Evolutionary conservation across 2,888 invertebrate species (phyloP), one percentile per base, ranked within the genome.

Genomic region (Agonum fuliginosum): DNA sequence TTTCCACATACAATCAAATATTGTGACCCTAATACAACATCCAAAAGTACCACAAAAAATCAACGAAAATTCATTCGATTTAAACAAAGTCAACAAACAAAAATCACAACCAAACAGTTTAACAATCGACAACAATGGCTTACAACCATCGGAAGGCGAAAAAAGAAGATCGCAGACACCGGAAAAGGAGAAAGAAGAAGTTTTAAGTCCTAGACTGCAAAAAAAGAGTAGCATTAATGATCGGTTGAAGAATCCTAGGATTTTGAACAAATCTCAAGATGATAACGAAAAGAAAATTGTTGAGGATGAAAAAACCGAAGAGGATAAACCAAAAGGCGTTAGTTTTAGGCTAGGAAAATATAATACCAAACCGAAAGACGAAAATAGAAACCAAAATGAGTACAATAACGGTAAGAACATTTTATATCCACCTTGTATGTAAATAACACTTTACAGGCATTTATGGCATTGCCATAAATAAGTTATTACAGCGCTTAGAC

Each of bases 1-100:
- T 83, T 97, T 97, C 87, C 95, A 96, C 86, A 96, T 98, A 79
- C 97, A 97, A 85, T 92, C 96, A 72, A 97, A 97, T 89, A 91
- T 97, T 86, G 96, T 97, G 83, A 95, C 95, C 77, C 87, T 96
- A 81, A 90, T 95, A 82, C 93, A 92, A 85, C 91, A 92, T 85
- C 93, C 93, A 84, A 93, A 93, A 89, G 89, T 93, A 82, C 91
- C 90, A 78, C 85, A 86, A 75, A 86, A 86, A 54, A 62, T 78
- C 24, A 77, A 51, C 58, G 72, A 78, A 73, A 83, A 81, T 14
- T 82, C 84, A 12, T 84, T 77, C 80, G 75, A 80, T 83, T 41
- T 81, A 37, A 80, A 78, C 22, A 79, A 78, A 62, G 51, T 72
- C 1, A 48, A 69, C 41, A 73, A 79, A 67, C 72, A 82, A 20